These are phyloP conservation scores for Piscicola geometra DNA, from an alignment of 2,888 invertebrate genomes.

Conservation along the genomic window DNA sequence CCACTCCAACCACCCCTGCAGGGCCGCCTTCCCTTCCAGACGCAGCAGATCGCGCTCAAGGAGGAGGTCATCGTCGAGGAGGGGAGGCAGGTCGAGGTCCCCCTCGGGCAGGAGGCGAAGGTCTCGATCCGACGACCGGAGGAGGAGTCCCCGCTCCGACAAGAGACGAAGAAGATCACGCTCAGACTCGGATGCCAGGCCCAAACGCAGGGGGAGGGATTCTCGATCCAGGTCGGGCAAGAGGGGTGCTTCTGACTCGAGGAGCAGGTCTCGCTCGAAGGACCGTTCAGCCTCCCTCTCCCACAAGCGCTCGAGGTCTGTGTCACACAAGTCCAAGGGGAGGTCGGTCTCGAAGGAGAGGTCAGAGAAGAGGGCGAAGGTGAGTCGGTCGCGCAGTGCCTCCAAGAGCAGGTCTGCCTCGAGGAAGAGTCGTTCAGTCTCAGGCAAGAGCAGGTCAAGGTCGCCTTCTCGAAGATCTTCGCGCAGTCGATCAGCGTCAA, in stretches of 20 bases:
- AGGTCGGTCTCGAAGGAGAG: background rate
- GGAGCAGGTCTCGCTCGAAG: slow-evolving; percentile 14
- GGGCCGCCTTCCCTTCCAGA: too few species aligned
- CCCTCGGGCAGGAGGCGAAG: background rate
- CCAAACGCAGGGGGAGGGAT: too few species aligned
- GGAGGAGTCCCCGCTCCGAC: background rate
- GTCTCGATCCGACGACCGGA: slow-evolving; percentile 2
- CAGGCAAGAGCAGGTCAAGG: background rate
- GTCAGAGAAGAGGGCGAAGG: background rate
- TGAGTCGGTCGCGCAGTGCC: background rate
- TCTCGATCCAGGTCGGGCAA: background rate
- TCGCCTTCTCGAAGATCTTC: background rate
- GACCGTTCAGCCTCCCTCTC: background rate
- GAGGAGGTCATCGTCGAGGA: background rate
- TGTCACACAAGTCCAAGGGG: background rate
- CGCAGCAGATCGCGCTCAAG: background rate
- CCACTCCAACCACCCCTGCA: background rate
- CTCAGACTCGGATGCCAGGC: too few species aligned
- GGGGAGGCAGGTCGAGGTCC: background rate
- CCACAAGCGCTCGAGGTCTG: background rate
- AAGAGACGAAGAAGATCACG: background rate
- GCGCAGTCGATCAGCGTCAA: too few species aligned
- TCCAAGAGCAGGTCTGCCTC: background rate
- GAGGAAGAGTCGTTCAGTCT: background rate
- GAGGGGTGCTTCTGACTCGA: slow-evolving; percentile 22